phyloP scores from a whole-genome alignment of 2,113 vertebrate species.

The Oophaga pumilio region DNA sequence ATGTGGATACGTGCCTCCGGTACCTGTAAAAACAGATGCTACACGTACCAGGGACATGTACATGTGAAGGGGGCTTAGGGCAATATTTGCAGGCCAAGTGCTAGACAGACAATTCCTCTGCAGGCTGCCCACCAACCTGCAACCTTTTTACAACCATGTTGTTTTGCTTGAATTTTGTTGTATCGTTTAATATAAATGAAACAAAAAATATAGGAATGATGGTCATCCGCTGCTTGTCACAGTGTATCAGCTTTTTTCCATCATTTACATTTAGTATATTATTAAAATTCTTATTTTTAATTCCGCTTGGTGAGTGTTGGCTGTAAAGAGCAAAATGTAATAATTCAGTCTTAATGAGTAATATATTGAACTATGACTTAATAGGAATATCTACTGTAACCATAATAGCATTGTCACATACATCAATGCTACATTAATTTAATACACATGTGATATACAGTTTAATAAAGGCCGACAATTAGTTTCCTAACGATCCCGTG shows the following conservation, averaged over 20 bases:
- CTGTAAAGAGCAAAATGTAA: neutral
- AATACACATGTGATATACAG: neutral
- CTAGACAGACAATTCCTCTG: no score
- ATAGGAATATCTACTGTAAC: neutral
- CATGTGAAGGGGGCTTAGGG: no score
- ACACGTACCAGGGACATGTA: no score
- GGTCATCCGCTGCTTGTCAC: no score
- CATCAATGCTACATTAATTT: neutral
- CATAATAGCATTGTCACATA: neutral
- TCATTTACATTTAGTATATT: neutral
- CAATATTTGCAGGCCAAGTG: no score
- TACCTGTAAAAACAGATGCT: no score
- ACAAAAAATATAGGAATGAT: no score
- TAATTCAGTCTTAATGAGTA: neutral
- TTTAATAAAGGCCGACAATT: neutral
- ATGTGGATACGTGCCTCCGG: no score
- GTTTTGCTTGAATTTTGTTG: no score
- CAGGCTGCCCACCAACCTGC: no score
- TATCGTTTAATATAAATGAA: no score
- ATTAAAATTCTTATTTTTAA: neutral
- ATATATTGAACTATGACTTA: neutral
- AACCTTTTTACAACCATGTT: no score
- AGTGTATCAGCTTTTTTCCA: neutral
- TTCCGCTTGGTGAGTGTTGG: neutral
- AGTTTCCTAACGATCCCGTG: neutral